Percentiles rank a stretch among this genome's conserved stretches.
phyloP scores from a whole-genome alignment of 2,797 vertebrate species.

The Manis javanica region DNA sequence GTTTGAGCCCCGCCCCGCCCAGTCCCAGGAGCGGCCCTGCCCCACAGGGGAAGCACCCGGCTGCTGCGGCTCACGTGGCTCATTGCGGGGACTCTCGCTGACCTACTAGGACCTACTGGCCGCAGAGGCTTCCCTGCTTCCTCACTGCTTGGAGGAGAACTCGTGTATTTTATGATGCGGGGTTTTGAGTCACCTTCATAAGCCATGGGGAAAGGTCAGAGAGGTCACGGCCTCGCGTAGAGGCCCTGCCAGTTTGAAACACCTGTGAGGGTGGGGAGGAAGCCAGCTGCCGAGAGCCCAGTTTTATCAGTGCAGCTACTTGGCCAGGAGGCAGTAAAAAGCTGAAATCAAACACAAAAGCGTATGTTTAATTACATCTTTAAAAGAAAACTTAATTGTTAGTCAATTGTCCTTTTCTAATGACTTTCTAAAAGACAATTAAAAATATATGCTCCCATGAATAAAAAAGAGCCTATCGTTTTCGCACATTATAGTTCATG shows the following conservation, averaged over 20 bases:
- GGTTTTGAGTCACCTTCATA: not conserved
- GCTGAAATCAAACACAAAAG: not conserved
- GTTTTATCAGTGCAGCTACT: rapidly evolving
- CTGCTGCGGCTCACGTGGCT: too few species aligned
- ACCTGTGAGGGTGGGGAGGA: too few species aligned
- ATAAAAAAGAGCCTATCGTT: not conserved
- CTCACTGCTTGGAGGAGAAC: not conserved
- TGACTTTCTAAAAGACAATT: conserved; percentile 63
- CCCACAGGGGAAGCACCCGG: too few species aligned
- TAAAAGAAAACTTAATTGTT: conserved; percentile 56
- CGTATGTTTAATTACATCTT: conserved; percentile 37
- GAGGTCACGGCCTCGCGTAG: rapidly evolving
- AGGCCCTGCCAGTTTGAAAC: not conserved
- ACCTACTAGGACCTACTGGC: rapidly evolving
- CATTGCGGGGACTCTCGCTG: rapidly evolving
- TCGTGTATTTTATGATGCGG: not conserved
- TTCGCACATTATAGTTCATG: not conserved
- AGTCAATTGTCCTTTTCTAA: conserved; percentile 58
- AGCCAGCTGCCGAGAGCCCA: rapidly evolving
- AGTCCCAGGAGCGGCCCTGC: too few species aligned
- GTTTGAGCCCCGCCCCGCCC: too few species aligned
- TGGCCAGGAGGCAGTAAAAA: not conserved
- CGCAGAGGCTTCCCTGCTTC: not conserved
- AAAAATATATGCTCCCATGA: conserved; percentile 53
- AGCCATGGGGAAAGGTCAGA: not conserved